Evolutionary conservation across 1,140 invertebrate genomes (phyloP), one percentile per base, ranked within the genome.

Genomic region (Sinella curviseta): DNA sequence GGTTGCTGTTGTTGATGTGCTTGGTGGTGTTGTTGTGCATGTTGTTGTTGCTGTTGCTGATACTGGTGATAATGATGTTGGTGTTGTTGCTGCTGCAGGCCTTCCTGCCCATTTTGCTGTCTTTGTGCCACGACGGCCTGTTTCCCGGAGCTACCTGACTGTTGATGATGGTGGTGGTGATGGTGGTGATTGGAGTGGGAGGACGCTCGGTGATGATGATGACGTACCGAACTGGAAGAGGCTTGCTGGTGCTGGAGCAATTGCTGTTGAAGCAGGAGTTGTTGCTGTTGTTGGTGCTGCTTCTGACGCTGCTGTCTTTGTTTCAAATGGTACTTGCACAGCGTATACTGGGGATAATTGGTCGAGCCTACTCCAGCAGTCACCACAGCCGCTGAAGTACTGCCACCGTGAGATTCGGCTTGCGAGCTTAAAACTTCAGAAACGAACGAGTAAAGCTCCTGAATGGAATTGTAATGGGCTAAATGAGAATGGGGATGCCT

Each of bases 381-480:
- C 24, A 54, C 74, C 1, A 26, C 74, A 4, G 39, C 35, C 36
- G 74, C 74, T 75, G 65, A 17, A 14, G 65, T 16, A 33, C 31
- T 70, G 31, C 3, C 65, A 33, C 65, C 65, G n/a, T 33, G 65
- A 70, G 65, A 70, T 33, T 70, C 80, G 35, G 82, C 83, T 80
- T 81, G 82, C 26, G 83, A 84, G 78, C 81, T 82, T 36, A 84
- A 65, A 26, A 84, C 83, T 35, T 84, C 74, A 12, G 81, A 81
- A 1, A 84, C 83, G 67, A 84, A 84, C 24, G 83, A 82, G 77
- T 84, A 84, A 24, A 84, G 78, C 76, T 84, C 83, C 26, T 84
- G 83, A 74, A 84, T 84, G 17, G 83, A 84, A 77, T 84, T 80
- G 73, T 84, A 84, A 76, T 84, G 83, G 17, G 57, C 35, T 48